These are phyloP conservation scores for Paramormyrops kingsleyae DNA, from an alignment of 2,113 vertebrate genomes.

Conservation along the genomic window DNA sequence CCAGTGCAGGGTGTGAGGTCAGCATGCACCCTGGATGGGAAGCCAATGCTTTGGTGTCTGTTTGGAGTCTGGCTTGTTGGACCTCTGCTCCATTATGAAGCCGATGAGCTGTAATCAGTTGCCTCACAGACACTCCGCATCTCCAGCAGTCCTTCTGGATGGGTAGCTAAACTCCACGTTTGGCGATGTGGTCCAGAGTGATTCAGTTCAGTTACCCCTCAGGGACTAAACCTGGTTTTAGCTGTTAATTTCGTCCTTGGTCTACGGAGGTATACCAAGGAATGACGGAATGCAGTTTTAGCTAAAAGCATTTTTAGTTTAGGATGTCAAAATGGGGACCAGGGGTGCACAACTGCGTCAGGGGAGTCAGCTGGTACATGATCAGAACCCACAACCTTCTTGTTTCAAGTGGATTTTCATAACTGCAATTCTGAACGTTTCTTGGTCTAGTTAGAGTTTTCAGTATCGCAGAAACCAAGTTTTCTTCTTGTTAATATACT, in stretches of 20 bases:
- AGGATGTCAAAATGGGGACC: background rate
- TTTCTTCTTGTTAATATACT: background rate
- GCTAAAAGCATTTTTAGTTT: background rate
- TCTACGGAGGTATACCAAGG: background rate
- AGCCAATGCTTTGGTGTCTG: background rate
- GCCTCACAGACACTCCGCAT: background rate
- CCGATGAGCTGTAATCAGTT: background rate
- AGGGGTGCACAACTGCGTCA: background rate
- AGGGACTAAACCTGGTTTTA: constrained; percentile 2
- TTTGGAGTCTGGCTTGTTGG: background rate
- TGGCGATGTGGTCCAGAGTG: background rate
- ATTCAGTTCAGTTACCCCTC: background rate
- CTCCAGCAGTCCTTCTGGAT: background rate
- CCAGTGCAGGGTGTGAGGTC: background rate
- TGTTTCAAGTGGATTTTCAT: background rate
- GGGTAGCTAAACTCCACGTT: background rate
- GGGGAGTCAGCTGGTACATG: background rate
- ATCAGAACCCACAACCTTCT: background rate
- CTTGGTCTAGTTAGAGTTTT: background rate
- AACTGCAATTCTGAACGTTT: background rate
- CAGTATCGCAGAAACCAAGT: background rate
- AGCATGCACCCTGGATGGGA: background rate
- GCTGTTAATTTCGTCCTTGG: background rate
- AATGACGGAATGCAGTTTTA: background rate
- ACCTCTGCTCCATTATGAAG: background rate